Evolutionary conservation across 2,113 vertebrate species (phyloP), one percentile per base, ranked within the genome.

Genomic region (Nannobrachium achirus): DNA sequence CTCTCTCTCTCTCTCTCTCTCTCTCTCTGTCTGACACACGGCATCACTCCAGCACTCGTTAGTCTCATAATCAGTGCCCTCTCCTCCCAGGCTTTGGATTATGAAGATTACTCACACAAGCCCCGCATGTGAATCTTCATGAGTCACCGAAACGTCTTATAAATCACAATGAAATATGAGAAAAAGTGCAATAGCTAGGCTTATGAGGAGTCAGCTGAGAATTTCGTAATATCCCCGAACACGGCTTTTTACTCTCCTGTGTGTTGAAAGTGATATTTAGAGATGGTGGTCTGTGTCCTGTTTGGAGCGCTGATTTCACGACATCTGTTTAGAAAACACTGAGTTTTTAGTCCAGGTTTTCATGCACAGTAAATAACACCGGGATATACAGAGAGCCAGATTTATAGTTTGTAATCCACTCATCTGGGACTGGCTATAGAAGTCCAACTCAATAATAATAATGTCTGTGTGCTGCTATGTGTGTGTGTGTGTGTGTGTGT

Each of bases 221-320:
- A 40, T 14, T 25, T 10, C 10, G n/a, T 5, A 33, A 33, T 33
- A 33, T 56, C 52, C 56, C 3, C 1, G 41, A 73, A 15, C 8
- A 8, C 42, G 62, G 52, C 33, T 51, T n/a, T n/a, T 76, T 71
- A 60, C 39, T 72, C 56, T 53, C 20, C 8, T 50, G 10, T 72
- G 56, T 53, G 16, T 44, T 25, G 45, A 25, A 52, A 44, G 19
- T 38, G 18, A 14, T 1, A 25, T n/a, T 3, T 48, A 41, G 39
- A 14, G 44, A 20, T 38, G 18, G 68, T 10, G 62, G 10, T 6
- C 19, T 33, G 1, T 15, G 1, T 14, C 13, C 41, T 49, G 18
- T 60, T 52, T 51, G 44, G 57, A 45, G 48, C 66, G 62, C 56
- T 53, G 69, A 63, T 66, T 66, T 64, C 49, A 66, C 53, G 56